Percentiles rank a stretch among this genome's conserved stretches.
Evolutionary conservation across 2,797 vertebrate genomes (phyloP).

Genomic region (Hybognathus amarus): DNA sequence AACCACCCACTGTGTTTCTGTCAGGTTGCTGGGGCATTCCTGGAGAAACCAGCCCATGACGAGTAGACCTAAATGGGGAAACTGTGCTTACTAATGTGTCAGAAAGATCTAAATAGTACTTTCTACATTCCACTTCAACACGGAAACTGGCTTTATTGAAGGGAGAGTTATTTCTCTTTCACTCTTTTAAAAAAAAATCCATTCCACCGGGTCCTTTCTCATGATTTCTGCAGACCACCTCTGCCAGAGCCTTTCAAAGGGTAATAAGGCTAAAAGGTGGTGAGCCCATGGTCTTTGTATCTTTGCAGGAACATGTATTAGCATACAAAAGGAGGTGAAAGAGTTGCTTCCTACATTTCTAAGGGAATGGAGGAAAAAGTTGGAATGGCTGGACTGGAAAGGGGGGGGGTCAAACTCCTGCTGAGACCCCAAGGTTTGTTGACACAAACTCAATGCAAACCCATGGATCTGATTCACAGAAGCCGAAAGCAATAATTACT

Average conservation of each 20-base stretch:
- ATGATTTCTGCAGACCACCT: slow-evolving; percentile 36
- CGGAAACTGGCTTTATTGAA: not conserved
- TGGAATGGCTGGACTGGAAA: slow-evolving; percentile 6
- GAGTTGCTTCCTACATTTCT: slow-evolving; percentile 26
- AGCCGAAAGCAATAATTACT: slow-evolving; percentile 16
- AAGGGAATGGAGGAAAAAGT: slow-evolving; percentile 22
- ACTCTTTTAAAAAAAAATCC: not conserved
- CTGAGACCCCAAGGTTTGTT: slow-evolving; percentile 21
- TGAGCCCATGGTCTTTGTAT: slow-evolving; percentile 46
- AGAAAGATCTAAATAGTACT: not conserved
- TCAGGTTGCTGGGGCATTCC: slow-evolving; percentile 22
- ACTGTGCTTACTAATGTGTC: not conserved
- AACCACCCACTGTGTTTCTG: slow-evolving; percentile 10
- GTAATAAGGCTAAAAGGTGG: slow-evolving; percentile 49
- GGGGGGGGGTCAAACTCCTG: slow-evolving; percentile 16
- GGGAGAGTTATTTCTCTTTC: not conserved
- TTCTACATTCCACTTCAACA: slow-evolving; percentile 1
- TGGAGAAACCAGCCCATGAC: slow-evolving; percentile 5
- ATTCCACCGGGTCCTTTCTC: slow-evolving; percentile 25
- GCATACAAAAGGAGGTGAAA: slow-evolving; percentile 56
- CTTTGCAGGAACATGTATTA: slow-evolving; percentile 48
- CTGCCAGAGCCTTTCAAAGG: slow-evolving; percentile 50
- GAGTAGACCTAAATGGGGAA: not conserved
- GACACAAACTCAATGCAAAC: slow-evolving; percentile 22
- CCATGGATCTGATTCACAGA: not conserved